Base-by-base conservation (phyloP, 2,113 vertebrate species). In the Mohoua ochrocephala region DNA sequence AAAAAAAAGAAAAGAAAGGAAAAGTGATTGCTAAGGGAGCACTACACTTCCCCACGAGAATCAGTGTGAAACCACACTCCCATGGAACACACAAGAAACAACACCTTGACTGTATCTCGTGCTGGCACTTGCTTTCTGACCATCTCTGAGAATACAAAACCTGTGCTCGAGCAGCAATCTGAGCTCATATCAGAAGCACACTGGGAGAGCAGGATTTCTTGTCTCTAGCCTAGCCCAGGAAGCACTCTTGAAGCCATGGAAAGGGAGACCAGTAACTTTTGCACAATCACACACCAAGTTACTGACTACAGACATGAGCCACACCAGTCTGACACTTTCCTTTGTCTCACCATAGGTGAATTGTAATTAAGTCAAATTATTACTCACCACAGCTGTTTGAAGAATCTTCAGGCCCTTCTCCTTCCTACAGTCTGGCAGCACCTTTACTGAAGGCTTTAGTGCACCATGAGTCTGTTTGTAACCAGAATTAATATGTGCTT, bases 131-230 rank as follows among this genome's bases (percentile, higher is more conserved):
- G 61, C 22, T 85, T 68, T 64, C 78, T 84, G 50, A 33, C 68
- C 57, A 13, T 39, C 30, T 76, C 64, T 41, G 49, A 59, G 71
- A 80, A 61, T 0, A 19, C 24, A 59, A 74, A 79, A 23, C 2
- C 50, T 0, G 1, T 3, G 27, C 57, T 63, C 1, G 2, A 45
- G 71, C 47, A 59, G n/a, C 63, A 44, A 1, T 0, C 39, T 45
- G 71, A 52, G 59, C 70, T 35, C 14, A 10, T 7, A 31, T 5
- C 33, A 39, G 70, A 19, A 83, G 37, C 41, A 54, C 8, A 0
- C 13, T 30, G 52, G 7, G 0, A 52, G 79, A 71, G 30, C 26
- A 69, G 75, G 19, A 22, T 24, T 31, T 14, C 27, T 16, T 37
- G 11, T 23, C 49, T 42, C 60, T 7, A 54, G 30, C 9, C 82